Evolutionary conservation across 2,888 invertebrate genomes (phyloP).

Genomic region (Volucella inanis): DNA sequence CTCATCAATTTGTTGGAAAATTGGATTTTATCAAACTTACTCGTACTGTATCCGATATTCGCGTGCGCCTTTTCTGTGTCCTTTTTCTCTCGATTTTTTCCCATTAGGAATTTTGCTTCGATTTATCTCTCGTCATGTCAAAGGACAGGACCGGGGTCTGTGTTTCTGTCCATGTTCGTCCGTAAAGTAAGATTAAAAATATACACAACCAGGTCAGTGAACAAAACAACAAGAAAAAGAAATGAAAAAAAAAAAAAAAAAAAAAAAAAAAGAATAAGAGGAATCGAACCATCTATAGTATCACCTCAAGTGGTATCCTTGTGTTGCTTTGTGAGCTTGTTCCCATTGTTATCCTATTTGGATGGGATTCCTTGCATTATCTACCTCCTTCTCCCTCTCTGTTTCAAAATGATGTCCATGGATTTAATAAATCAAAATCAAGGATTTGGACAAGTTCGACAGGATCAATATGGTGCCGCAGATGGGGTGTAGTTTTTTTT

Average conservation of each 20-base stretch:
- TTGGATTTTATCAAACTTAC: conserved; percentile 69
- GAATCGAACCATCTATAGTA: not conserved
- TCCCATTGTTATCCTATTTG: conserved; percentile 7
- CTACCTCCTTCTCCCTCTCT: not conserved
- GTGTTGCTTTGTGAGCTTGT: too few relatives aligned
- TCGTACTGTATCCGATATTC: conserved; percentile 34
- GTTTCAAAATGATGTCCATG: not conserved
- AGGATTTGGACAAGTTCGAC: conserved; percentile 66
- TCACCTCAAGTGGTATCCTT: not conserved
- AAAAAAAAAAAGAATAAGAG: not conserved
- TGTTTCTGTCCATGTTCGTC: not conserved
- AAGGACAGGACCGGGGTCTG: not conserved
- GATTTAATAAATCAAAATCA: conserved; percentile 70
- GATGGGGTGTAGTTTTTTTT: conserved; percentile 52
- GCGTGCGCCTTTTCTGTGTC: conserved; percentile 1
- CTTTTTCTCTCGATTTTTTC: conserved; percentile 24
- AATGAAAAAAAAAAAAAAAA: not conserved
- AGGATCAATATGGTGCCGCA: conserved; percentile 46
- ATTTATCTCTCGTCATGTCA: conserved; percentile 24
- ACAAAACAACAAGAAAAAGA: not conserved
- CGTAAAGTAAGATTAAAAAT: conserved; percentile 30
- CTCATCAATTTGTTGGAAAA: conserved; percentile 72
- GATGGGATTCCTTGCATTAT: not conserved
- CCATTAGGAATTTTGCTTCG: conserved; percentile 41
- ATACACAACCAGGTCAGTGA: not conserved